Evolutionary conservation across 2,888 invertebrate species (phyloP).

Genomic region (Scaeva pyrastri): DNA sequence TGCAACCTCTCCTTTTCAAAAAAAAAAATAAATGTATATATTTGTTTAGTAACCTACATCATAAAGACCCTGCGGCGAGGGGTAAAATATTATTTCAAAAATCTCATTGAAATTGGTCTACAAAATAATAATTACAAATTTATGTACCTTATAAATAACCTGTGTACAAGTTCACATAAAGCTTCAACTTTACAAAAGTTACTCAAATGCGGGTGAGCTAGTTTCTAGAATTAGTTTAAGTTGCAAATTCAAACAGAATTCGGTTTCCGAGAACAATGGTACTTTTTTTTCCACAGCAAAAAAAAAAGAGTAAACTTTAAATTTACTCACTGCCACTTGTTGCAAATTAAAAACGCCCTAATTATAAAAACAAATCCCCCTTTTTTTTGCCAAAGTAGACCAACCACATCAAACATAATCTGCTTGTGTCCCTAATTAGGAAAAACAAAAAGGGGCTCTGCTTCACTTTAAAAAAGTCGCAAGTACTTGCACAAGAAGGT

Average conservation of each 20-base stretch:
- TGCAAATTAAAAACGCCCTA: constrained; percentile 27
- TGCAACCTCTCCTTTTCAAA: no score
- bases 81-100: no score
- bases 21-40: no score
- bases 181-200: neutral
- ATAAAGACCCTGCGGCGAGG: no score
- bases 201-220: neutral
- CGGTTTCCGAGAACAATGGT: neutral
- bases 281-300: neutral
- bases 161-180: neutral
- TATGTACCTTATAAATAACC: no score
- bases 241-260: neutral
- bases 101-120: no score
- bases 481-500: constrained; percentile 35
- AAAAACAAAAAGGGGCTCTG: constrained; percentile 22
- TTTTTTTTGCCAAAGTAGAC: constrained; percentile 11
- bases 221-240: neutral
- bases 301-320: neutral
- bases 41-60: no score
- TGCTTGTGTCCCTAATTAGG: constrained; percentile 54
- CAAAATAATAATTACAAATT: no score
- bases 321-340: constrained; percentile 13
- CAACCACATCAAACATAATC: constrained; percentile 42
- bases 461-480: neutral
- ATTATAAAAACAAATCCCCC: constrained; percentile 28